Evolutionary conservation across 2,797 vertebrate species (phyloP).

Genomic region (Halcyon badia): DNA sequence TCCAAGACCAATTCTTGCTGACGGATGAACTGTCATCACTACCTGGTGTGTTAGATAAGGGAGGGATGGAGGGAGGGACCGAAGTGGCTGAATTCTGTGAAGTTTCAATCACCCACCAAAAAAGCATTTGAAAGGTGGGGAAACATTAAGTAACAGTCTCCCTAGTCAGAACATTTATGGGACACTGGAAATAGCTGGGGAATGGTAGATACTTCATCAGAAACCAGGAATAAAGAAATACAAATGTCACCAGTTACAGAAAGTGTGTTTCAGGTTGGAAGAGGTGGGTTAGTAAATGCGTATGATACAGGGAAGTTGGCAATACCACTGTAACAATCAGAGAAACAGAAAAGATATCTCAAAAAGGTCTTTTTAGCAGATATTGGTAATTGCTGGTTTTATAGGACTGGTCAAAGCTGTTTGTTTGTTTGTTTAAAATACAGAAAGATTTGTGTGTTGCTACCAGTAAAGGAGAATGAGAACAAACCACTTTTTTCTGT

Average conservation of each 20-base stretch:
- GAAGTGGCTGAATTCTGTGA: background rate
- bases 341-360: background rate
- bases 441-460: background rate
- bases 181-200: background rate
- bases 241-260: background rate
- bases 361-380: background rate
- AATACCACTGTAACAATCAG: background rate
- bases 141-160: background rate
- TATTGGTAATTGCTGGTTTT: background rate
- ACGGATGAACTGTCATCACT: background rate
- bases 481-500: background rate
- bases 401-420: background rate
- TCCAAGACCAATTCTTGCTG: background rate
- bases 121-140: background rate
- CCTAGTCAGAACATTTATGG: background rate
- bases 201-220: background rate
- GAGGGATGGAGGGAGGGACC: background rate
- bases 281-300: background rate
- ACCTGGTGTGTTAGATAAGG: background rate
- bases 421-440: background rate
- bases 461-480: background rate
- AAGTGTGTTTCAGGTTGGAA: background rate
- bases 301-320: background rate
- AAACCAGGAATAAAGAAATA: background rate
- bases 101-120: background rate